Percentiles rank a stretch among this genome's conserved stretches.
These are phyloP conservation scores for Lordiphosa collinella DNA, from an alignment of 1,140 invertebrate species.

Conservation along the genomic window DNA sequence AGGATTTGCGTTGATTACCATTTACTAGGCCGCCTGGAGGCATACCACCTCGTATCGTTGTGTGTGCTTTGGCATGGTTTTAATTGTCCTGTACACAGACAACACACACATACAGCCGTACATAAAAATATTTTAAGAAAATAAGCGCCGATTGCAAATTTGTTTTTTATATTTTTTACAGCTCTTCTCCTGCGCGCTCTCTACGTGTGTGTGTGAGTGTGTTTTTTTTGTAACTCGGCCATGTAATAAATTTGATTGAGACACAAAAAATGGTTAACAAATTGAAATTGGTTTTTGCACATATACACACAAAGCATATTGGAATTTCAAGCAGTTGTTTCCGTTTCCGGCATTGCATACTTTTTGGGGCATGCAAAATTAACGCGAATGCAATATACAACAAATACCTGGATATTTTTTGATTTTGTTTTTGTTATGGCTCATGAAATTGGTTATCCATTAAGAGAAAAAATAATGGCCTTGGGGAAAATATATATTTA, in stretches of 20 bases:
- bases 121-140: constrained; percentile 62
- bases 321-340: constrained; percentile 52
- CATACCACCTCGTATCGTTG: constrained; percentile 22
- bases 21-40: constrained; percentile 80
- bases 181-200: background rate
- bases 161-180: constrained; percentile 42
- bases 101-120: constrained; percentile 27
- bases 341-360: constrained; percentile 39
- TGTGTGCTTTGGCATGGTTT: constrained; percentile 46
- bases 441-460: too few species aligned
- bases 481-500: too few species aligned
- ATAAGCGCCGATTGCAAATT: constrained; percentile 68
- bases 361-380: constrained; percentile 49
- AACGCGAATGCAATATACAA: constrained; percentile 17
- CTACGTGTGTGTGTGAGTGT: background rate
- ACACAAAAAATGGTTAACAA: constrained; percentile 67
- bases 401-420: constrained; percentile 12
- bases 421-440: constrained; percentile 9
- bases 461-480: too few species aligned
- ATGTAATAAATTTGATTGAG: constrained; percentile 74
- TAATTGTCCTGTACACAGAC: constrained; percentile 58
- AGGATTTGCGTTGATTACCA: constrained; percentile 91
- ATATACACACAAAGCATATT: constrained; percentile 33
- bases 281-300: constrained; percentile 60
- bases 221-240: constrained; percentile 24